Percentiles rank a stretch among this genome's conserved stretches.
Conservation (phyloP, 1,140 invertebrate genomes). For the Hesperophylax magnus region DNA sequence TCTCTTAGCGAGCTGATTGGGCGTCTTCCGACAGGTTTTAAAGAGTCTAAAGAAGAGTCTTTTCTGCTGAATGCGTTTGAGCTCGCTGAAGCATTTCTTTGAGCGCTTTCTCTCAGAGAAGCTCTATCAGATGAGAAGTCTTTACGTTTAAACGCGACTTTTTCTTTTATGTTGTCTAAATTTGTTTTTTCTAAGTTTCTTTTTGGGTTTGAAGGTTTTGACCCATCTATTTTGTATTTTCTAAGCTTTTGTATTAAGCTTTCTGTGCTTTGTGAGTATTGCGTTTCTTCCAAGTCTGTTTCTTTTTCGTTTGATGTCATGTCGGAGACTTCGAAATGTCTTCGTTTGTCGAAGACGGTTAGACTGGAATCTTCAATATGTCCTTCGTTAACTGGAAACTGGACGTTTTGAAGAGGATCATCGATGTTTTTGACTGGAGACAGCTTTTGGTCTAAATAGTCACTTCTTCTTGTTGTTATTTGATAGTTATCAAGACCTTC, state of each 20-base stretch:
- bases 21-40: conserved; percentile 2
- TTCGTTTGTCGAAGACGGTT: conserved; percentile 40
- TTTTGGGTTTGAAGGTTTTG: conserved; percentile 3
- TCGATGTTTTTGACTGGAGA: not conserved
- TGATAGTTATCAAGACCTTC: not conserved
- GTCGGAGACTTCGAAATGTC: conserved; percentile 52
- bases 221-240: not conserved
- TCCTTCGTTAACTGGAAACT: conserved; percentile 18
- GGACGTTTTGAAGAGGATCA: not conserved
- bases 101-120: not conserved
- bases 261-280: not conserved
- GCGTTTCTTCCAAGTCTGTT: conserved; percentile 20
- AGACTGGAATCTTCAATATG: conserved; percentile 41
- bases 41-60: not conserved
- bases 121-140: not conserved
- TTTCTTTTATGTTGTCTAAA: conserved; percentile 1
- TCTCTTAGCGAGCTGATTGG: conserved; percentile 49
- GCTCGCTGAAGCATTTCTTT: conserved; percentile 5
- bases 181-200: conserved; percentile 21
- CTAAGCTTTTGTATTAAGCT: not conserved
- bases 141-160: not conserved
- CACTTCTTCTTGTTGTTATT: conserved; percentile 7
- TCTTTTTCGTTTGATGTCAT: conserved; percentile 37
- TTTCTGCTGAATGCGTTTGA: conserved; percentile 29
- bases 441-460: not conserved